Percentiles rank a stretch among this genome's conserved stretches.
Evolutionary conservation across 2,797 vertebrate genomes (phyloP).

Genomic region (Perodicticus potto): DNA sequence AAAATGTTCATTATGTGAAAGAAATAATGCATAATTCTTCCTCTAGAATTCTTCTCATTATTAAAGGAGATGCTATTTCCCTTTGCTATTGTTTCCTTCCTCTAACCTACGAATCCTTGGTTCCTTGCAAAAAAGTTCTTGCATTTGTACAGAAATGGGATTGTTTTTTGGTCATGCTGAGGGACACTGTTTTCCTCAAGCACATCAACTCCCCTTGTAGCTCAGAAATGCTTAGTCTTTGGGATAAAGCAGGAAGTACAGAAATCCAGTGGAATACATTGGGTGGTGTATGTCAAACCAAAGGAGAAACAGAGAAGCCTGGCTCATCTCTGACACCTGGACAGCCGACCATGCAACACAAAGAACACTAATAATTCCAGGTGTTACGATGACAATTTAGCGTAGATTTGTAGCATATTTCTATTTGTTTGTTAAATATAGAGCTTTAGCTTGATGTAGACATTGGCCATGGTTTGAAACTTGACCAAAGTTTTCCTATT

Average conservation of each 20-base stretch:
- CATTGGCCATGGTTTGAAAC: not conserved
- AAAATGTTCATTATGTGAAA: not conserved
- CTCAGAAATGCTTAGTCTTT: not conserved
- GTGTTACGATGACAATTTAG: not conserved
- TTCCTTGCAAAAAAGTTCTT: not conserved
- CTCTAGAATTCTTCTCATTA: not conserved
- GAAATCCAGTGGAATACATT: not conserved
- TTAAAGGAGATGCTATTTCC: not conserved
- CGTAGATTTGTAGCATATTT: not conserved
- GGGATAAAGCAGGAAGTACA: not conserved
- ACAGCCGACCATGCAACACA: not conserved
- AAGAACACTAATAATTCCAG: not conserved
- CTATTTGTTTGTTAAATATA: not conserved
- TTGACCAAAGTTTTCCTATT: not conserved
- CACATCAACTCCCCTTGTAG: not conserved
- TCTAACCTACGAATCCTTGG: not conserved
- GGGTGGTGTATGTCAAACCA: not conserved
- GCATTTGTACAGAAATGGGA: not conserved
- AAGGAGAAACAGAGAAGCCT: not conserved
- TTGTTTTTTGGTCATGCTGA: not conserved
- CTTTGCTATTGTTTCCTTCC: conserved; percentile 8
- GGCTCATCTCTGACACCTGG: not conserved
- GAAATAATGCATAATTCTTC: not conserved
- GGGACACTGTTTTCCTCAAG: not conserved
- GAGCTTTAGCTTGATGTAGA: not conserved